Percentiles rank a stretch among this genome's conserved stretches.
These are phyloP conservation scores for Pantherophis alleghaniensis DNA, from an alignment of 2,797 vertebrate species.

Conservation along the genomic window DNA sequence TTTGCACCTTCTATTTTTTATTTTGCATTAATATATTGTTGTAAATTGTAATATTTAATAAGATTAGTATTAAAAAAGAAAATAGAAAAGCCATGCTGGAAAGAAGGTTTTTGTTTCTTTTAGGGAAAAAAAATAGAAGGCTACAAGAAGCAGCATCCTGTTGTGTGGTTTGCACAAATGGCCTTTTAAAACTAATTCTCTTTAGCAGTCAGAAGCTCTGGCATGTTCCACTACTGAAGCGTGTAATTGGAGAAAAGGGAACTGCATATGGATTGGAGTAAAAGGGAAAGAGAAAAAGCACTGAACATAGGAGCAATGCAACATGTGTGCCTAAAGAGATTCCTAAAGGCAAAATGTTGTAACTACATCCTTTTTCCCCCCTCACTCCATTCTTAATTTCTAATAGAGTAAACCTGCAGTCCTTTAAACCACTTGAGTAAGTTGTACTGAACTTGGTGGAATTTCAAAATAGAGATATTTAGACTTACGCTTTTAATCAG, in stretches of 20 bases:
- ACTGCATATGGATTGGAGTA: conserved; percentile 50
- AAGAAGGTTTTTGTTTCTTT: background rate
- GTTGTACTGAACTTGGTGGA: background rate
- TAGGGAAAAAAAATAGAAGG: background rate
- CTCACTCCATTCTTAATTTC: accelerated
- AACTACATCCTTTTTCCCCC: too few species aligned
- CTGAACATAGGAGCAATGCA: background rate
- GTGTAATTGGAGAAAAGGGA: conserved; percentile 50
- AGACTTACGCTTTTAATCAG: background rate
- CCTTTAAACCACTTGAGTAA: background rate
- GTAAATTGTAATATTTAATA: background rate
- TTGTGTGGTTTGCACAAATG: conserved; percentile 11
- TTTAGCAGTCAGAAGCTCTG: conserved; percentile 47
- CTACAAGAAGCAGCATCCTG: background rate
- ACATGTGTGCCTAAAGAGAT: accelerated
- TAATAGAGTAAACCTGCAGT: background rate
- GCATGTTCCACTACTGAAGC: conserved; percentile 55
- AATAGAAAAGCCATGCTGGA: background rate
- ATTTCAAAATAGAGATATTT: background rate
- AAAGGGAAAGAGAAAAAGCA: conserved; percentile 17
- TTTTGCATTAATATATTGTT: background rate
- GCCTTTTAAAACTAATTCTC: conserved; percentile 41
- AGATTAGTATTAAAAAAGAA: background rate
- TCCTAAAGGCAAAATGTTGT: background rate
- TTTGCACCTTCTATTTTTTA: background rate